phyloP scores from a whole-genome alignment of 2,888 invertebrate species.

The Eudasyphora cyanicolor region DNA sequence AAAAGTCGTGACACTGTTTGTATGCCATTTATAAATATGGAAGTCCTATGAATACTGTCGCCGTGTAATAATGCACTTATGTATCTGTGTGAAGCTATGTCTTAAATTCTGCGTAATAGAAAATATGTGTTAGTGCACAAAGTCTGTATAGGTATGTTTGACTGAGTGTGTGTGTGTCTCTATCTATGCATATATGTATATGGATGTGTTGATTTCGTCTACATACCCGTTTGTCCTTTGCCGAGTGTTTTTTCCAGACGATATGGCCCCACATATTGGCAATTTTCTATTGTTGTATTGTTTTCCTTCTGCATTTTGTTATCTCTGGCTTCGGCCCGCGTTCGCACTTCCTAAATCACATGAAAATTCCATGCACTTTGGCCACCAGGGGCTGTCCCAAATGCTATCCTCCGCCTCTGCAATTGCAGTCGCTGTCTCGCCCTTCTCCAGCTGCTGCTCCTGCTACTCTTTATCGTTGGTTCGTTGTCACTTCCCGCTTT shows the following conservation, averaged over 20 bases:
- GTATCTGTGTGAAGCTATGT: not conserved
- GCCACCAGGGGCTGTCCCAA: conserved; percentile 42
- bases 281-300: conserved; percentile 83
- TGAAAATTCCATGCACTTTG: conserved; percentile 60
- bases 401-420: conserved; percentile 22
- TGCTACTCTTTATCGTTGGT: too few relatives aligned
- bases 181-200: conserved; percentile 34
- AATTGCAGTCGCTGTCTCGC: not conserved
- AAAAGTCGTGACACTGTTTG: not conserved
- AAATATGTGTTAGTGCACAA: not conserved
- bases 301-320: conserved; percentile 81
- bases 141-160: too few relatives aligned
- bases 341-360: conserved; percentile 61
- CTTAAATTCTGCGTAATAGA: not conserved
- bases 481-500: not conserved
- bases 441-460: not conserved
- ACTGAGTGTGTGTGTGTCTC: not conserved
- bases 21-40: not conserved
- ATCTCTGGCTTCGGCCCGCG: conserved; percentile 58
- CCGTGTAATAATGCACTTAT: not conserved
- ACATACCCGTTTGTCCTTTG: conserved; percentile 98
- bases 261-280: conserved; percentile 99
- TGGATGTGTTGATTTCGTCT: conserved; percentile 38
- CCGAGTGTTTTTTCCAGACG: conserved; percentile 99
- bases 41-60: not conserved